Evolutionary conservation across 2,113 vertebrate species (phyloP).

Genomic region (Lophura nycthemera): DNA sequence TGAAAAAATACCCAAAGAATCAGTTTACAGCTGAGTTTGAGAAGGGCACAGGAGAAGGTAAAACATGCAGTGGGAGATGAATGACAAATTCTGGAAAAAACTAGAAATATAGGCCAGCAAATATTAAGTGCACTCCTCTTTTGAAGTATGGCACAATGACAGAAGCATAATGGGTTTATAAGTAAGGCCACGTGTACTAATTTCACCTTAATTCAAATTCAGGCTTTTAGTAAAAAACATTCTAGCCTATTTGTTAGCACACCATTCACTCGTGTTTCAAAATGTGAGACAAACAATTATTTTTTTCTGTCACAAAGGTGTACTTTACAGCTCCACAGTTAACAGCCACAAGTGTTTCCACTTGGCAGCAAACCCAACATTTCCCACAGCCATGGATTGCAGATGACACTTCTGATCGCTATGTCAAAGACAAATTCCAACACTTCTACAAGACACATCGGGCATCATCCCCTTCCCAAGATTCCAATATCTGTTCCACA

Average conservation of each 20-base stretch:
- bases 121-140: background rate
- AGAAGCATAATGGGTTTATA: background rate
- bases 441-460: background rate
- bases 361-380: slow-evolving; percentile 14
- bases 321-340: slow-evolving; percentile 2
- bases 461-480: background rate
- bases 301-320: background rate
- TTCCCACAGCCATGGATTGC: background rate
- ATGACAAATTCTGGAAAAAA: background rate
- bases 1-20: background rate
- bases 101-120: background rate
- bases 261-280: background rate
- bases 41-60: background rate
- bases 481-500: background rate
- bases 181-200: background rate
- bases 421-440: background rate
- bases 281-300: background rate
- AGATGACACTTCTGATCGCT: background rate
- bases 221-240: background rate
- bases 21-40: too few species aligned
- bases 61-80: background rate
- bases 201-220: background rate
- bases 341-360: slow-evolving; percentile 20
- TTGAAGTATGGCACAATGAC: background rate
- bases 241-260: background rate